Conservation (phyloP, 2,113 vertebrate genomes). For the Rynchops niger region DNA sequence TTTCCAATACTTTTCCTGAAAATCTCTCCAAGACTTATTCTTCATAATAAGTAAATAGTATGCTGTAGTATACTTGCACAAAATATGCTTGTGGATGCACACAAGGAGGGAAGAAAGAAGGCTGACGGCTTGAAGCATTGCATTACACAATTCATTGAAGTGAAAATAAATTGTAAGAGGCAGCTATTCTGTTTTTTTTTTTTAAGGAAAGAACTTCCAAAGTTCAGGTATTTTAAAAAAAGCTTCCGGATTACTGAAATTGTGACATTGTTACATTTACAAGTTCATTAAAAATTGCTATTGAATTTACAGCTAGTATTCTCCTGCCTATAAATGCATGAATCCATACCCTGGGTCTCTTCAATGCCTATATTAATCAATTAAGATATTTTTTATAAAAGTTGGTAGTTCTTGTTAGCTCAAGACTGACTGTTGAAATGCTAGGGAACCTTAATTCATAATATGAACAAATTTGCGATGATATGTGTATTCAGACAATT, state of each 20-base stretch:
- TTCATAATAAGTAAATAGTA: background rate
- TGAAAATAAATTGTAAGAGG: background rate
- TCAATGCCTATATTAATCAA: background rate
- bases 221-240: background rate
- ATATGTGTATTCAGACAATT: background rate
- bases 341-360: background rate
- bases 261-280: background rate
- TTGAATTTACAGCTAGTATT: background rate
- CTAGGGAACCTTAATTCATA: background rate
- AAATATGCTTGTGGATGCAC: background rate
- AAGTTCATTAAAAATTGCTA: background rate
- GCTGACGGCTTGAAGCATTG: background rate
- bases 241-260: background rate
- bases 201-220: background rate
- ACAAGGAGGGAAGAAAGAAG: rapidly evolving
- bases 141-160: background rate
- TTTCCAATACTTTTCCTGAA: background rate
- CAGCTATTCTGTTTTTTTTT: background rate
- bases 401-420: background rate
- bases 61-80: background rate
- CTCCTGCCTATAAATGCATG: background rate
- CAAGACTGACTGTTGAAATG: background rate
- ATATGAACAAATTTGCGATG: background rate
- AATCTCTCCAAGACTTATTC: background rate
- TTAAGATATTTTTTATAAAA: background rate